Evolutionary conservation across 2,888 invertebrate genomes (phyloP).

Genomic region (Andrena flavipes): DNA sequence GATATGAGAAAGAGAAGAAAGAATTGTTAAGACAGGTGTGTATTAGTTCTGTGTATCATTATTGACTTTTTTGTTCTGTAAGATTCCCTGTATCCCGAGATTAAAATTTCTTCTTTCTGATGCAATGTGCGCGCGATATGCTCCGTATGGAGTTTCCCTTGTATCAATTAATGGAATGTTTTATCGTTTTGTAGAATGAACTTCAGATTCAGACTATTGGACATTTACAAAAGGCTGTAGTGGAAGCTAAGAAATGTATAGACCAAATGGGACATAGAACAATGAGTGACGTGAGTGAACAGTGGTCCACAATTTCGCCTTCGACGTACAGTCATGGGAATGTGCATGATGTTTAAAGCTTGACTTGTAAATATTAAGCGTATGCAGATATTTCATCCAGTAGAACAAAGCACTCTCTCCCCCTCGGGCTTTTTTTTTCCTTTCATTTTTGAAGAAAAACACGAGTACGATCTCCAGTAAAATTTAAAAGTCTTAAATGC

Average conservation of each 20-base stretch:
- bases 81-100: too few species aligned
- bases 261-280: slow-evolving; percentile 81
- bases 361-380: slow-evolving; percentile 35
- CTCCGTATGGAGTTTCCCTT: neutral
- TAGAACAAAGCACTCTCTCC: neutral
- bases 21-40: slow-evolving; percentile 79
- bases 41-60: slow-evolving; percentile 12
- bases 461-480: neutral
- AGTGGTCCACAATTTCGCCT: slow-evolving; percentile 80
- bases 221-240: slow-evolving; percentile 81
- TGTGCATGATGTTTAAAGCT: slow-evolving; percentile 83
- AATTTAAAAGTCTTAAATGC: neutral
- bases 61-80: too few species aligned
- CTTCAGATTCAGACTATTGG: slow-evolving; percentile 82
- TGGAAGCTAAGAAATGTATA: slow-evolving; percentile 80
- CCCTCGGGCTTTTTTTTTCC: neutral
- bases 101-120: neutral
- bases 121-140: neutral
- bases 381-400: slow-evolving; percentile 55
- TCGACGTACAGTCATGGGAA: slow-evolving; percentile 79
- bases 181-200: slow-evolving; percentile 74
- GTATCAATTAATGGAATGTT: slow-evolving; percentile 1
- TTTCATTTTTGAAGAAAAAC: neutral
- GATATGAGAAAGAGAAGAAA: slow-evolving; percentile 78
- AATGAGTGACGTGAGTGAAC: slow-evolving; percentile 81